These are phyloP conservation scores for Tetragonula clypearis DNA, from an alignment of 1,140 invertebrate species.

Conservation along the genomic window DNA sequence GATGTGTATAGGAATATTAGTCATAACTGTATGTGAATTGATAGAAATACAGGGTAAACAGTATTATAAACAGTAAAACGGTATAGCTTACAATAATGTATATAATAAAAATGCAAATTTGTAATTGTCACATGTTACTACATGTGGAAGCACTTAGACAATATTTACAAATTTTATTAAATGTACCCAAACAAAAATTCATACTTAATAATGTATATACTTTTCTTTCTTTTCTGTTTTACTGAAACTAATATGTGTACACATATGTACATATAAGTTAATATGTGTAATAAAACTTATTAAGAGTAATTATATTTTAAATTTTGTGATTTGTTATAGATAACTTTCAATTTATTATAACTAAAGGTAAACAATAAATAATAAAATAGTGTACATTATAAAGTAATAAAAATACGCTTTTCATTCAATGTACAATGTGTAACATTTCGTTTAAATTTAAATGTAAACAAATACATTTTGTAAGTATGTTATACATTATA, in stretches of 20 bases:
- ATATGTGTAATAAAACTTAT: neutral
- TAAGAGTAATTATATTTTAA: neutral
- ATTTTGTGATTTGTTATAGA: neutral
- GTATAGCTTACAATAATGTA: conserved; percentile 42
- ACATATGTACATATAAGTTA: neutral
- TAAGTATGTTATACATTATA: neutral
- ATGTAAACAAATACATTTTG: conserved; percentile 22
- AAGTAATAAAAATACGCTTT: neutral
- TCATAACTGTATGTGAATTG: conserved; percentile 47
- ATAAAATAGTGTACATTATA: conserved; percentile 14
- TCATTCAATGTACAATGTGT: neutral
- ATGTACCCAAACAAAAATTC: neutral
- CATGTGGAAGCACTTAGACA: conserved; percentile 51
- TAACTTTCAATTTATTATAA: neutral
- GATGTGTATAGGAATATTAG: conserved; percentile 30
- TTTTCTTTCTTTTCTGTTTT: neutral
- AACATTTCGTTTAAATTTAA: conserved; percentile 6
- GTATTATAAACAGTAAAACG: conserved; percentile 35
- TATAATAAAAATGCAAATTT: conserved; percentile 57
- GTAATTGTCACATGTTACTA: conserved; percentile 40
- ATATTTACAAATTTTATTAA: conserved; percentile 37
- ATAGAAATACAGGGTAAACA: conserved; percentile 44
- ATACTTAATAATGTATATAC: conserved; percentile 24
- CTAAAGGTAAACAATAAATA: neutral
- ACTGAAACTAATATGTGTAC: neutral